Percentiles rank a stretch among this genome's conserved stretches.
These are phyloP conservation scores for Hesperia comma DNA, from an alignment of 2,888 invertebrate species.

Conservation along the genomic window DNA sequence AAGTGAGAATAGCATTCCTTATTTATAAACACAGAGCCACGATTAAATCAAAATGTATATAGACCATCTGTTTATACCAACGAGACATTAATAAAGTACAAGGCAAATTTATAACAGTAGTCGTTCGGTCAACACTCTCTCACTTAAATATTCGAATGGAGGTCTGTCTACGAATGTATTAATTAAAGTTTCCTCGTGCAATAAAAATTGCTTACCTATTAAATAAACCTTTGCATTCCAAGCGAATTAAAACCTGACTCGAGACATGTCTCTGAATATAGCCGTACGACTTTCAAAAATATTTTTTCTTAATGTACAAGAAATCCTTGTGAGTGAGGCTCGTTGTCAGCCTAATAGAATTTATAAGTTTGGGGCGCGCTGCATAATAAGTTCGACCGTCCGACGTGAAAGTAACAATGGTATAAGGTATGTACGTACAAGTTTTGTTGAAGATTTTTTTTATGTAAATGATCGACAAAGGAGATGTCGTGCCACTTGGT, in stretches of 20 bases:
- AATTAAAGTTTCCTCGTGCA: constrained; percentile 16
- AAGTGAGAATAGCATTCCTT: background rate
- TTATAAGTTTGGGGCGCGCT: constrained; percentile 50
- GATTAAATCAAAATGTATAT: background rate
- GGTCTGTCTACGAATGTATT: constrained; percentile 7
- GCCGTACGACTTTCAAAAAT: constrained; percentile 46
- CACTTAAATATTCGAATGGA: background rate
- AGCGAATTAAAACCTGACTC: constrained; percentile 38
- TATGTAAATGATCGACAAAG: too few relatives aligned
- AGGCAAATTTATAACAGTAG: too few relatives aligned
- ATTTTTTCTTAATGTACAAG: constrained; percentile 49
- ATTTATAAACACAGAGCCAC: background rate
- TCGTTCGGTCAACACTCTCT: too few relatives aligned
- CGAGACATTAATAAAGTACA: too few relatives aligned
- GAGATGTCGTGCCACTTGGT: too few relatives aligned
- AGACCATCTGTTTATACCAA: constrained; percentile 14
- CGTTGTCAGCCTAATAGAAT: constrained; percentile 53
- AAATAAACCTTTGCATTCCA: constrained; percentile 26
- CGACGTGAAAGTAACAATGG: constrained; percentile 40
- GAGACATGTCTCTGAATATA: constrained; percentile 39
- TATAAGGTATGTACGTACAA: constrained; percentile 16
- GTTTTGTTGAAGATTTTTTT: background rate
- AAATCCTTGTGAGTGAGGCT: constrained; percentile 56
- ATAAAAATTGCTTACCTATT: constrained; percentile 26
- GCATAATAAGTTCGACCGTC: constrained; percentile 50